Conservation (phyloP, 2,113 vertebrate species). For the Hippocampus guttulatus region DNA sequence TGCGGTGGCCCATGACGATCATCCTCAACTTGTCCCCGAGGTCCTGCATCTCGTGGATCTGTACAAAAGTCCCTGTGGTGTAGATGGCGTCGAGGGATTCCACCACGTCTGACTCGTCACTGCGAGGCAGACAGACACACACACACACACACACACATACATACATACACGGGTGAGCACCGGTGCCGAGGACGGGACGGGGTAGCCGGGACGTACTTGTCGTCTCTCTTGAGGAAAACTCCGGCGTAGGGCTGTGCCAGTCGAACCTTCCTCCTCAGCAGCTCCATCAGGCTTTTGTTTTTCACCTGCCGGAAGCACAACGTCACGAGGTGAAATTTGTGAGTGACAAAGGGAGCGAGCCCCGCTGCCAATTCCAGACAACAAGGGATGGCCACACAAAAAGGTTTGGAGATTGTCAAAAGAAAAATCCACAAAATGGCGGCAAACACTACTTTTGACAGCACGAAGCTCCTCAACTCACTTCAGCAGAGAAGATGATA, state of each 20-base stretch:
- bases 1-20: slow-evolving; percentile 94
- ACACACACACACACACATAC: too few relatives aligned
- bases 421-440: too few relatives aligned
- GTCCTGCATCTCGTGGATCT: slow-evolving; percentile 99
- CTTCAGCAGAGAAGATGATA: too few relatives aligned
- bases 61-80: slow-evolving; percentile 90
- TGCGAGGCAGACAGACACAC: slow-evolving; percentile 39
- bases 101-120: slow-evolving; percentile 89
- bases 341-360: too few relatives aligned
- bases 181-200: not conserved
- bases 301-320: slow-evolving; percentile 78
- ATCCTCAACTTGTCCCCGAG: slow-evolving; percentile 94
- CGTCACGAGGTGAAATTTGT: not conserved
- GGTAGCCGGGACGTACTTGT: slow-evolving; percentile 73
- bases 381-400: too few relatives aligned
- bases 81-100: slow-evolving; percentile 88
- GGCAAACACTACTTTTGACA: too few relatives aligned
- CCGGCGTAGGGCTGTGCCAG: slow-evolving; percentile 95
- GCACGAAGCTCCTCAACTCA: too few relatives aligned
- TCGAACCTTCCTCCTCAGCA: slow-evolving; percentile 90
- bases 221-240: slow-evolving; percentile 91
- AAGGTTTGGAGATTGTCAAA: not conserved
- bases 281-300: slow-evolving; percentile 87
- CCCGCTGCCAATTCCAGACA: too few relatives aligned
- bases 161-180: not conserved